These are phyloP conservation scores for Struthio camelus DNA, from an alignment of 2,113 vertebrate genomes.

Conservation along the genomic window DNA sequence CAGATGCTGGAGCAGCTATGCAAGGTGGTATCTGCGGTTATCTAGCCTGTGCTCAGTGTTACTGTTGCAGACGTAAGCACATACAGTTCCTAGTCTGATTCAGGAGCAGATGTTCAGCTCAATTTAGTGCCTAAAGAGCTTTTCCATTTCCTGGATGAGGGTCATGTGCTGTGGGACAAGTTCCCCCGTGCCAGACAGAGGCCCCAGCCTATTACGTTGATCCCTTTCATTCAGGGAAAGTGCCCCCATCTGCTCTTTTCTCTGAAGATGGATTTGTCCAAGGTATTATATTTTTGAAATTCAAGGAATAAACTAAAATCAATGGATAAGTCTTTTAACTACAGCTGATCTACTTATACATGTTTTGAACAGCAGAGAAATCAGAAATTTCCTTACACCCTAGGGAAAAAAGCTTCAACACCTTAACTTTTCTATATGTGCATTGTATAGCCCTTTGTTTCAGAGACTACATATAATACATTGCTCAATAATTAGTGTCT, in stretches of 20 bases:
- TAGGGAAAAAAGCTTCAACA: background rate
- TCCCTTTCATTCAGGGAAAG: background rate
- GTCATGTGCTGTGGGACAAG: rapidly evolving
- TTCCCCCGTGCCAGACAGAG: background rate
- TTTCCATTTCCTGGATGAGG: background rate
- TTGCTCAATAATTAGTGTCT: background rate
- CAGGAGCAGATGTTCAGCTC: background rate
- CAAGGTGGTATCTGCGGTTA: background rate
- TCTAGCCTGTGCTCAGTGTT: background rate
- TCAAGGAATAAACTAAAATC: background rate
- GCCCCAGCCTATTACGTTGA: background rate
- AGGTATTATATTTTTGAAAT: background rate
- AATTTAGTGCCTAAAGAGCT: background rate
- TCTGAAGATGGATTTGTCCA: rapidly evolving
- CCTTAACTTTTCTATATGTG: rapidly evolving
- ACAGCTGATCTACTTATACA: background rate
- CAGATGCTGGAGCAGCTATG: background rate
- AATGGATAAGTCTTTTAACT: background rate
- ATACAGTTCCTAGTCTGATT: background rate
- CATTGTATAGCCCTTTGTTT: background rate
- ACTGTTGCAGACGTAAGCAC: background rate
- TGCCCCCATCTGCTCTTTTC: no score
- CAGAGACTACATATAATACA: background rate
- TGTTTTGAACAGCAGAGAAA: background rate
- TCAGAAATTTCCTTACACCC: background rate